These are phyloP conservation scores for Agrotis segetum DNA, from an alignment of 2,888 invertebrate species.

Conservation along the genomic window DNA sequence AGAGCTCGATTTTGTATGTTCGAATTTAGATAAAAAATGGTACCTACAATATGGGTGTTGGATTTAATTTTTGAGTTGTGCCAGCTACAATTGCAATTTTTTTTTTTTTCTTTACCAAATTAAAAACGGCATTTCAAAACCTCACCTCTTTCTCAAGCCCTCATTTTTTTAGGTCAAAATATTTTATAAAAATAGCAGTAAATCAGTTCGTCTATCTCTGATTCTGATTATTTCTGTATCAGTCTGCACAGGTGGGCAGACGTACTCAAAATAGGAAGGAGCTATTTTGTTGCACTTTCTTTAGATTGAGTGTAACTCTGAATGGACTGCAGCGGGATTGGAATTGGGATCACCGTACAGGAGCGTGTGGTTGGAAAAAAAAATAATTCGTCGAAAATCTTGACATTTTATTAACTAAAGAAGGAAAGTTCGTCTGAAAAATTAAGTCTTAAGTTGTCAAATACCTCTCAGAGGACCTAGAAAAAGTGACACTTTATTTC, in stretches of 20 bases:
- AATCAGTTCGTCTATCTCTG: background rate
- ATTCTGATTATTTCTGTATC: slow-evolving; percentile 10
- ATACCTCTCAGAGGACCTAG: background rate
- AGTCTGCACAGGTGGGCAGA: background rate
- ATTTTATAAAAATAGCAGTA: background rate
- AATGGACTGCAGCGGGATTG: no score
- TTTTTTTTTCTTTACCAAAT: no score
- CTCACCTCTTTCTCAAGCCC: no score
- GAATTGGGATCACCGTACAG: no score
- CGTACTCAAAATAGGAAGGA: slow-evolving; percentile 30
- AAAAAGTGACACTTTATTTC: background rate
- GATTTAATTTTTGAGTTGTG: slow-evolving; percentile 12
- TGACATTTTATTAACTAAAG: background rate
- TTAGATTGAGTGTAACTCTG: slow-evolving; percentile 16
- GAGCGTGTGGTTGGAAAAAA: no score
- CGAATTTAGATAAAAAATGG: slow-evolving; percentile 28
- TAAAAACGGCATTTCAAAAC: no score
- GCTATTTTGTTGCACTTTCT: slow-evolving; percentile 25
- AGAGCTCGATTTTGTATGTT: slow-evolving; percentile 72
- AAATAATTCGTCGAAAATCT: background rate
- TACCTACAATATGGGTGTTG: background rate
- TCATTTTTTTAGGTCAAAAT: no score
- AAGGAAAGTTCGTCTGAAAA: background rate
- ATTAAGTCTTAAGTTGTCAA: background rate
- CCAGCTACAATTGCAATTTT: background rate